phyloP scores from a whole-genome alignment of 2,888 invertebrate genomes.

The Chirona hameri region DNA sequence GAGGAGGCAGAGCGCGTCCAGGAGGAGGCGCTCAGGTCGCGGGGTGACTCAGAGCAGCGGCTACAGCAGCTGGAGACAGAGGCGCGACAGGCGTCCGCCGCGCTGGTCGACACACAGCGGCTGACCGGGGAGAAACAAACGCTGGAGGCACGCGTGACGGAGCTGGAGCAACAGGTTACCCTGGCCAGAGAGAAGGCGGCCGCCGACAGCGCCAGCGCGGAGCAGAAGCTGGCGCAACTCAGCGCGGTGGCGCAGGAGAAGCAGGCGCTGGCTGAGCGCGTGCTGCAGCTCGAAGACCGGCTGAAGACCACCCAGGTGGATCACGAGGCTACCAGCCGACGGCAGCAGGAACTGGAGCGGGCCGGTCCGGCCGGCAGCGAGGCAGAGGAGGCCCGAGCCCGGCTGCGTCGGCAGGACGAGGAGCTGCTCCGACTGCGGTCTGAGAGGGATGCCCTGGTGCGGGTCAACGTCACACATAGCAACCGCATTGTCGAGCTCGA shows the following conservation, averaged over 20 bases:
- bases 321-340: not conserved
- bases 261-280: slow-evolving; percentile 41
- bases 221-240: not conserved
- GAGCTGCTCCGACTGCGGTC: not conserved
- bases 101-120: not conserved
- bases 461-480: not conserved
- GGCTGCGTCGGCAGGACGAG: not conserved
- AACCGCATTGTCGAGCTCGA: not conserved
- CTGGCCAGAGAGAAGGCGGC: not conserved
- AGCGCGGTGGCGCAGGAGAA: slow-evolving; percentile 41
- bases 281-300: slow-evolving; percentile 37
- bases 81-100: not conserved
- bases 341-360: not conserved
- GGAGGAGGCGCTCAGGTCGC: not conserved
- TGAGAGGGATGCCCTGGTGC: not conserved
- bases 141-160: not conserved
- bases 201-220: not conserved
- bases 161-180: too few relatives aligned
- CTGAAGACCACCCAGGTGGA: slow-evolving; percentile 30
- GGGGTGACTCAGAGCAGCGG: not conserved
- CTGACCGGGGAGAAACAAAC: not conserved
- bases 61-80: not conserved
- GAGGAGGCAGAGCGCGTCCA: too few relatives aligned
- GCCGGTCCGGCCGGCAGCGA: not conserved
- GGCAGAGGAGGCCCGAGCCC: not conserved